phyloP scores from a whole-genome alignment of 2,797 vertebrate species.

The Phoeniculus purpureus region DNA sequence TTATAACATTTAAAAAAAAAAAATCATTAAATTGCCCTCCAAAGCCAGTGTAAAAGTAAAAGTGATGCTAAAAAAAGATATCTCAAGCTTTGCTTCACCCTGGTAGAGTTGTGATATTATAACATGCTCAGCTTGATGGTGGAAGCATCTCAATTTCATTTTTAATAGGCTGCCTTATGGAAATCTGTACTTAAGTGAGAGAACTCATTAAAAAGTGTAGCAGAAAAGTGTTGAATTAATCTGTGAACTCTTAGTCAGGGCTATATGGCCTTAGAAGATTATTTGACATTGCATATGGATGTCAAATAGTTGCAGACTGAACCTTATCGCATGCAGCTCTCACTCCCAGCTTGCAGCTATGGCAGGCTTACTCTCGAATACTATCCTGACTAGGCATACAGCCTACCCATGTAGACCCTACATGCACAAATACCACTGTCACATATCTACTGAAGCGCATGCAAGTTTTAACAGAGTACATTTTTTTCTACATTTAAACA shows the following conservation, averaged over 20 bases:
- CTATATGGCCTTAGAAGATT: conserved; percentile 44
- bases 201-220: conserved; percentile 45
- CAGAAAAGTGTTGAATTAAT: conserved; percentile 28
- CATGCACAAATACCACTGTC: neutral
- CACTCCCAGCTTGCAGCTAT: neutral
- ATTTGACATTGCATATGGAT: conserved; percentile 38
- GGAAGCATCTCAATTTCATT: conserved; percentile 15
- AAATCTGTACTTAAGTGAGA: conserved; percentile 39
- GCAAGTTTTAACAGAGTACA: neutral
- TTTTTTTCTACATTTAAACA: neutral
- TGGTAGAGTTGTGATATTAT: neutral
- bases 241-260: conserved; percentile 32
- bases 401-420: neutral
- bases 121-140: neutral
- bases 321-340: neutral
- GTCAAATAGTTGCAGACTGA: conserved; percentile 44
- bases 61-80: neutral
- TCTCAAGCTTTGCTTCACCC: neutral
- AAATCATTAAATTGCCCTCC: neutral
- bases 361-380: neutral
- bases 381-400: neutral
- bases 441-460: neutral
- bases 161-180: conserved; percentile 15
- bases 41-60: neutral
- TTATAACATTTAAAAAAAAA: neutral